Evolutionary conservation across 2,797 vertebrate species (phyloP).

Genomic region (Sebastiscus albofasciatus): DNA sequence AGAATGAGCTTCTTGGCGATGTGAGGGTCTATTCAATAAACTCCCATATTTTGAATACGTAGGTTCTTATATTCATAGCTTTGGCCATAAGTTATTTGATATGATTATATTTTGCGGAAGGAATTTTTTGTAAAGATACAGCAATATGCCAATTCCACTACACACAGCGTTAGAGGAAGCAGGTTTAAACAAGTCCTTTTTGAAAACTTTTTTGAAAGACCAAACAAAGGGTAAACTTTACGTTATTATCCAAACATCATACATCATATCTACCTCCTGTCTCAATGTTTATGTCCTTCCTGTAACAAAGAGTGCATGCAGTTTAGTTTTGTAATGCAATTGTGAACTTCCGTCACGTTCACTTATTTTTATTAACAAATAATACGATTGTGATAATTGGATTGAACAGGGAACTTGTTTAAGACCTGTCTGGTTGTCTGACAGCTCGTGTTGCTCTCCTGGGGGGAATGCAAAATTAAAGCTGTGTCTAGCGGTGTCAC

Average conservation of each 20-base stretch:
- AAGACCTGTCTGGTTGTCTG: conserved; percentile 5
- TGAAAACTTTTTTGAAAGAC: not conserved
- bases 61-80: not conserved
- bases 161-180: not conserved
- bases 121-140: not conserved
- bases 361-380: not conserved
- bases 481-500: not conserved
- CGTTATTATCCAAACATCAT: not conserved
- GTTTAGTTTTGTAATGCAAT: not conserved
- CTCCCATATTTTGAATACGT: not conserved
- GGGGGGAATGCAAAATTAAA: conserved; percentile 14
- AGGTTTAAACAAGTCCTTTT: not conserved
- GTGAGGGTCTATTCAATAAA: not conserved
- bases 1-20: not conserved
- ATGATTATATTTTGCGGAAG: not conserved
- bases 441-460: not conserved
- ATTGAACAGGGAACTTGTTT: conserved; percentile 2
- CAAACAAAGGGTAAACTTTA: not conserved
- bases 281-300: not conserved
- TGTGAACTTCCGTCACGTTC: not conserved
- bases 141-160: not conserved
- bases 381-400: not conserved
- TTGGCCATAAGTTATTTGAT: not conserved
- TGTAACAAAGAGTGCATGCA: not conserved
- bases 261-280: not conserved